A percentile compares a stretch with the other conserved stretches of the same genome.
These are phyloP conservation scores for Ondatra zibethicus DNA, from an alignment of 2,113 vertebrate genomes.

Conservation along the genomic window DNA sequence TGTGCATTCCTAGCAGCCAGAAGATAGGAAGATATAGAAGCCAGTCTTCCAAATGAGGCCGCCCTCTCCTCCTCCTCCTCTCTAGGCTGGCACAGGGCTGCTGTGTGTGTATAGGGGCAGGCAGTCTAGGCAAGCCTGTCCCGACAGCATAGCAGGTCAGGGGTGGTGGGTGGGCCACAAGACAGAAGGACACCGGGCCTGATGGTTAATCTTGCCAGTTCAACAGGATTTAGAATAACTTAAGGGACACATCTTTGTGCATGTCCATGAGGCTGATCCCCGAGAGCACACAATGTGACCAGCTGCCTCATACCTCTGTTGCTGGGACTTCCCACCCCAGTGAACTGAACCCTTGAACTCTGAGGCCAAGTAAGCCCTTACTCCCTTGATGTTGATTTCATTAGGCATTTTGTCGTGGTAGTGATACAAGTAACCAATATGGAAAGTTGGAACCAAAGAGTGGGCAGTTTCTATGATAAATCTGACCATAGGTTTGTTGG, in stretches of 20 bases:
- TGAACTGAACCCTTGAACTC: neutral
- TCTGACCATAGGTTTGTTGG: neutral
- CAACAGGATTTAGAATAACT: neutral
- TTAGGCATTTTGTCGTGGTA: neutral
- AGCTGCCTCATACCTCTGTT: neutral
- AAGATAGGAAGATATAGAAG: neutral
- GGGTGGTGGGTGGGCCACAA: rapidly evolving
- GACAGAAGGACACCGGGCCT: neutral
- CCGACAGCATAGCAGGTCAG: rapidly evolving
- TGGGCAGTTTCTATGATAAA: neutral
- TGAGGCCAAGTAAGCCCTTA: neutral
- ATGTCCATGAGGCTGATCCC: neutral
- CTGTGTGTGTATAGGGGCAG: rapidly evolving
- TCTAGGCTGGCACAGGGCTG: neutral
- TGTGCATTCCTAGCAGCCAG: neutral
- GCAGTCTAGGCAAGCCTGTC: neutral
- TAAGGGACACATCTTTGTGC: neutral
- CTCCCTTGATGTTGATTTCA: neutral
- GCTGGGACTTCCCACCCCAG: neutral
- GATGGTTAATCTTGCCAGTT: neutral
- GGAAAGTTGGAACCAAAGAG: neutral
- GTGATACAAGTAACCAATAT: neutral
- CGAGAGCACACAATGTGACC: neutral
- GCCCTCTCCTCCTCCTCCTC: rapidly evolving
- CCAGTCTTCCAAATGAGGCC: neutral